phyloP scores from a whole-genome alignment of 1,140 invertebrate genomes.

The Drosophila serrata region DNA sequence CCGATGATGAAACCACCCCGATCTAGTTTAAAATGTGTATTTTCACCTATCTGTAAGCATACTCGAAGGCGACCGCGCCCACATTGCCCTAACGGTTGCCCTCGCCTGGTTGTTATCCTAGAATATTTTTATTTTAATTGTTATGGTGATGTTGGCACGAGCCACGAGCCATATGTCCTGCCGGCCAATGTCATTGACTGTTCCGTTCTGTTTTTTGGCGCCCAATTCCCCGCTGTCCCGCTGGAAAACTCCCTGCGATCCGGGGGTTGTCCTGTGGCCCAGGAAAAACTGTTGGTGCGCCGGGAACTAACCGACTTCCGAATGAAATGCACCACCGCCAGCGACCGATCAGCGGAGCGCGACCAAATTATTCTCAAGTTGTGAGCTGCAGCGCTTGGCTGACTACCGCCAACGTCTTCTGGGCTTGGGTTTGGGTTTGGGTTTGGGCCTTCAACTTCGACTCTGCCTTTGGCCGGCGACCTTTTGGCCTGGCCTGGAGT shows the following conservation, averaged over 20 bases:
- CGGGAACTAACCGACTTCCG: conserved; percentile 9
- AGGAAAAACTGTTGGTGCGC: conserved; percentile 74
- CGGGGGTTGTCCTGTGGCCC: conserved; percentile 62
- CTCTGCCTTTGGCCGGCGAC: conserved; percentile 23
- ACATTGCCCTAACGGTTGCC: conserved; percentile 42
- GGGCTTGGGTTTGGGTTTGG: conserved; percentile 13
- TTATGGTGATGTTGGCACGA: conserved; percentile 81
- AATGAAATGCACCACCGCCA: conserved; percentile 3
- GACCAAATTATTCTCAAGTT: conserved; percentile 78
- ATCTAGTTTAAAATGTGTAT: conserved; percentile 62
- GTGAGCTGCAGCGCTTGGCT: conserved; percentile 71
- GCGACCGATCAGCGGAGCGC: conserved; percentile 64
- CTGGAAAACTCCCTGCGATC: conserved; percentile 63
- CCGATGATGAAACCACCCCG: conserved; percentile 49
- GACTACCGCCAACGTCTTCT: conserved; percentile 35
- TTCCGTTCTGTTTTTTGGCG: conserved; percentile 59
- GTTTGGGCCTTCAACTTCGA: conserved; percentile 44
- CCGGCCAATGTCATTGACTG: conserved; percentile 71
- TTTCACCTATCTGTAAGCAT: conserved; percentile 28
- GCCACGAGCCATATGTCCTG: conserved; percentile 66
- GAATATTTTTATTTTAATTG: conserved; percentile 78
- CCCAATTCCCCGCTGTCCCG: conserved; percentile 54
- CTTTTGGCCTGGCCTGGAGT: conserved; percentile 32
- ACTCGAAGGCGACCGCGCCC: conserved; percentile 48
- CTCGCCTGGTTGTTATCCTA: conserved; percentile 56